phyloP scores from a whole-genome alignment of 2,888 invertebrate species.

The Oxystoma pomonae region DNA sequence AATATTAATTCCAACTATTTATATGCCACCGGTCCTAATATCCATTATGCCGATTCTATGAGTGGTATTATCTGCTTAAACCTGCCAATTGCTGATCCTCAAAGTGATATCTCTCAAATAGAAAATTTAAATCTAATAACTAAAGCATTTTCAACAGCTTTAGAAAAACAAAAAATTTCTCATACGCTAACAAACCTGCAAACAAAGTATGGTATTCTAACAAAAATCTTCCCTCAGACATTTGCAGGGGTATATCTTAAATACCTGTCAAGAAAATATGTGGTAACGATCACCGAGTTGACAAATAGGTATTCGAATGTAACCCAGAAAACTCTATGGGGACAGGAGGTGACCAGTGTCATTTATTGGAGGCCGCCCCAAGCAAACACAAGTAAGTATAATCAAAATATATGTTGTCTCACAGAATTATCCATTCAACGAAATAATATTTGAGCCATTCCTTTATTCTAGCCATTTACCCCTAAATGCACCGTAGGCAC shows the following conservation, averaged over 20 bases:
- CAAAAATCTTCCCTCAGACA: conserved; percentile 59
- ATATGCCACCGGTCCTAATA: conserved; percentile 51
- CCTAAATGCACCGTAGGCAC: too few species aligned
- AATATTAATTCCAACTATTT: conserved; percentile 52
- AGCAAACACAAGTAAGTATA: conserved; percentile 66
- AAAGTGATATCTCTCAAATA: conserved; percentile 35
- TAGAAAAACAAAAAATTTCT: conserved; percentile 51
- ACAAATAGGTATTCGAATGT: conserved; percentile 43
- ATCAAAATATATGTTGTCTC: neutral
- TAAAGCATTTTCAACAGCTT: conserved; percentile 45
- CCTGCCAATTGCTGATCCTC: conserved; percentile 53
- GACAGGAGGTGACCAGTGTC: conserved; percentile 59
- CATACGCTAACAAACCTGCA: conserved; percentile 54
- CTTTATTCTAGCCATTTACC: too few species aligned
- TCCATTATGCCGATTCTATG: conserved; percentile 45
- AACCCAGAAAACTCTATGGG: conserved; percentile 58
- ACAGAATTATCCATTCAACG: too few species aligned
- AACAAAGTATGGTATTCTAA: conserved; percentile 56
- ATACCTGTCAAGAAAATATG: conserved; percentile 62
- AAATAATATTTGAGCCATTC: too few species aligned
- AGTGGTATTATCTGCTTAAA: conserved; percentile 64
- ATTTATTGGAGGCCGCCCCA: conserved; percentile 73
- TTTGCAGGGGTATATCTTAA: conserved; percentile 56
- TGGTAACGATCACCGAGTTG: conserved; percentile 62
- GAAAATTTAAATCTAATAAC: conserved; percentile 45